Base-by-base conservation (phyloP, 92 coral and sea anemone genomes). In the Phenganax stokvisi region DNA sequence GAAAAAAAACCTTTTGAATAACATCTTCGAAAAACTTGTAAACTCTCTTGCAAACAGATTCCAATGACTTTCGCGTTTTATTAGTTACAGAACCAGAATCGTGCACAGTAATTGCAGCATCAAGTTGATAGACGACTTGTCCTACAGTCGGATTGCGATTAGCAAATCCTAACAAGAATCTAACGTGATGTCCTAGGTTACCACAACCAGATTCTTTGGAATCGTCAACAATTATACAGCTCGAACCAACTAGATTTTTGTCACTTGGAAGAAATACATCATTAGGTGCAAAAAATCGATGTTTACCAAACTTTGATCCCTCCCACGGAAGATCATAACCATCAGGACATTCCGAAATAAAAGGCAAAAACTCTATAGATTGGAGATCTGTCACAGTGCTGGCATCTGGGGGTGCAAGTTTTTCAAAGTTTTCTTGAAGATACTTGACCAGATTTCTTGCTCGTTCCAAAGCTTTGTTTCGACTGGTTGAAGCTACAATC, bases 291-390 rank as follows among this genome's bases (percentile, higher is more conserved):
- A 80, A 81, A 60, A 75, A 85, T 15, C 74, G 82, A 30, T 80
- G 61, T 12, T 68, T 84, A 1, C 82, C 71, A 55, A 82, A 82
- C 71, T 77, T 74, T 52, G 86, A 76, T 66, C 96, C 96, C 77
- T 91, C 89, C 98, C 98, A 93, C 28, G 92, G 90, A 57, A 93
- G 87, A 71, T 85, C 84, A 77, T 93, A 93, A 6, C 83, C 92
- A 20, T 75, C 61, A 3, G 77, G 59, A 29, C 97, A 91, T 31
- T 79, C 86, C 72, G 80, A 62, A 55, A 93, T 84, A 65, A 88
- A 88, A 3, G 98, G 98, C 28, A 93, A 91, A 80, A 93, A 93
- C 53, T 76, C 80, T 15, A 84, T 85, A 57, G 86, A 83, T 9
- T 87, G 87, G 54, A 93, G 88, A 58, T 80, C 82, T 70, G 85